These are phyloP conservation scores for Notarius lentiginosus DNA, from an alignment of 2,113 vertebrate species.

Conservation along the genomic window DNA sequence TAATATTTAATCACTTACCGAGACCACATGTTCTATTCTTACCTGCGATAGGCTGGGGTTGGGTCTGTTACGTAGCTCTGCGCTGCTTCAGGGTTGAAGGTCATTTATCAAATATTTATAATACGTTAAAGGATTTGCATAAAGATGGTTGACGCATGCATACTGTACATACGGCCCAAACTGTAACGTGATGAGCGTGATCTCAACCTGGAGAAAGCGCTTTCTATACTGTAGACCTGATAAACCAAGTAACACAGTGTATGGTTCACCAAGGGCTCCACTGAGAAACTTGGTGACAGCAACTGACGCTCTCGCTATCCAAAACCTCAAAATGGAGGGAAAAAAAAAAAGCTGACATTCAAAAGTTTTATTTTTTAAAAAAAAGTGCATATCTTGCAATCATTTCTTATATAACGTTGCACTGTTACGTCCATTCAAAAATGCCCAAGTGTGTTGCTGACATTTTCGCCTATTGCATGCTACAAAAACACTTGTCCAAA, in stretches of 20 bases:
- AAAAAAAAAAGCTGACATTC: neutral
- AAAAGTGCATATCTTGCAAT: slow-evolving; percentile 45
- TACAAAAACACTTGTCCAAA: slow-evolving; percentile 28
- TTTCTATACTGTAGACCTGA: neutral
- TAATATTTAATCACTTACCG: slow-evolving; percentile 60
- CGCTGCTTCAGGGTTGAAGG: neutral
- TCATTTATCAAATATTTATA: neutral
- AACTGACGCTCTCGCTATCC: slow-evolving; percentile 29
- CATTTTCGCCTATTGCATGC: slow-evolving; percentile 29
- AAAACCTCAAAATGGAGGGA: neutral
- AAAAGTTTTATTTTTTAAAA: slow-evolving; percentile 8
- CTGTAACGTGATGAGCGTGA: neutral
- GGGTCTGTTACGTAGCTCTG: neutral
- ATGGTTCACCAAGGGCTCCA: neutral
- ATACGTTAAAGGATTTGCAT: slow-evolving; percentile 23
- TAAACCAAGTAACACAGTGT: neutral
- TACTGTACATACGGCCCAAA: neutral
- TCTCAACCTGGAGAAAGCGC: neutral
- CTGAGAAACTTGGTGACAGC: neutral
- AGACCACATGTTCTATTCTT: slow-evolving; percentile 3
- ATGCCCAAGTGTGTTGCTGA: neutral
- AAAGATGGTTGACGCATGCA: slow-evolving; percentile 1
- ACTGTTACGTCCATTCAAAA: slow-evolving; percentile 19
- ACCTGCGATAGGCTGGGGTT: neutral
- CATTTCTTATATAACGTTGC: slow-evolving; percentile 30